Conservation (phyloP, 2,797 vertebrate species). For the Scleropages formosus region DNA sequence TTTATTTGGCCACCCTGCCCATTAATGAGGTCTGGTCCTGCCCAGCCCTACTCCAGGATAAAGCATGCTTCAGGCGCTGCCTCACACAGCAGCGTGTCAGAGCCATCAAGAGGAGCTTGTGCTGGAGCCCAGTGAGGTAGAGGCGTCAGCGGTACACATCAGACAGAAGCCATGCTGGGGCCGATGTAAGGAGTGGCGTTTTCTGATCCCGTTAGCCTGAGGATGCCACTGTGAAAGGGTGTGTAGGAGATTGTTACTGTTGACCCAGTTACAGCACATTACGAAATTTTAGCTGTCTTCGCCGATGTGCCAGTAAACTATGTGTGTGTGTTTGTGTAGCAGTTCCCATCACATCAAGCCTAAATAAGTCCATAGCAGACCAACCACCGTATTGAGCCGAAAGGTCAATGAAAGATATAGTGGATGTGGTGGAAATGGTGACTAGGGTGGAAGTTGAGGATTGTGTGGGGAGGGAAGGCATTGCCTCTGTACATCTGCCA, state of each 20-base stretch:
- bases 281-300: background rate
- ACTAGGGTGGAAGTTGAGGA: no score
- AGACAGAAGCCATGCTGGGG: conserved; percentile 46
- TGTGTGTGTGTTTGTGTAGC: background rate
- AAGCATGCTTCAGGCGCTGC: conserved; percentile 50
- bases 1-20: conserved; percentile 77
- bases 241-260: conserved; percentile 53
- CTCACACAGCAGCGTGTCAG: conserved; percentile 55
- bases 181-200: no score
- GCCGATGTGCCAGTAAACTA: background rate
- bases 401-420: no score
- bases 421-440: no score
- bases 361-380: no score
- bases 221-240: conserved; percentile 56
- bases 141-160: conserved; percentile 47
- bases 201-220: no score
- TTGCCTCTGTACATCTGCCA: no score
- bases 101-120: conserved; percentile 48
- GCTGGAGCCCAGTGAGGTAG: conserved; percentile 48
- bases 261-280: conserved; percentile 58
- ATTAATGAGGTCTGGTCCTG: conserved; percentile 56
- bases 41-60: conserved; percentile 52
- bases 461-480: no score
- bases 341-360: background rate
- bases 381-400: no score